These are phyloP conservation scores for Sternotherus odoratus DNA, from an alignment of 2,797 vertebrate species.

Conservation along the genomic window DNA sequence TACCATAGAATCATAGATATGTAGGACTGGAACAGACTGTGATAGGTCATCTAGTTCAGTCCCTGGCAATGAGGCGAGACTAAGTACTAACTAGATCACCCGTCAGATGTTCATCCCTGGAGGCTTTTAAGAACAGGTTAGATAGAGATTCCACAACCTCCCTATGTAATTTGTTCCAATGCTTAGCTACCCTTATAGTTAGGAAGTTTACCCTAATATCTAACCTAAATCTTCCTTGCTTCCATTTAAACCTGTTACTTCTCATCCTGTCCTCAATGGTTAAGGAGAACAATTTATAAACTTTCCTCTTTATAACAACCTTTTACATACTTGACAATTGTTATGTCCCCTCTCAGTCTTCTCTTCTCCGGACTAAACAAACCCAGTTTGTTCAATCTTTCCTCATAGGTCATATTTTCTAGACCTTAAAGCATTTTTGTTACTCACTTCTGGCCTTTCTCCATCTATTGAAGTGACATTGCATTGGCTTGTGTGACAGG, in stretches of 20 bases:
- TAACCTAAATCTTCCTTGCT: neutral
- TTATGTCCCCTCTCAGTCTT: neutral
- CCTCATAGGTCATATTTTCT: neutral
- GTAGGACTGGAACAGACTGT: neutral
- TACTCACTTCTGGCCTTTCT: neutral
- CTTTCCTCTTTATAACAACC: neutral
- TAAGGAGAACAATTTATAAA: neutral
- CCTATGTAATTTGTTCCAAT: neutral
- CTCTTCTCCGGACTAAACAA: neutral
- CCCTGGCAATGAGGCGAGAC: neutral
- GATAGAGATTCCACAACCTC: neutral
- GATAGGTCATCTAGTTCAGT: neutral
- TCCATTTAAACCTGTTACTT: neutral
- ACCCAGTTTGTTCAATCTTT: neutral
- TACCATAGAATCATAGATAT: neutral
- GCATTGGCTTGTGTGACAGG: fast-evolving
- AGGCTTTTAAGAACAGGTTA: neutral
- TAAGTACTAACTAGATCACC: neutral
- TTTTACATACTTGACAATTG: neutral
- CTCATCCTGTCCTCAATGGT: neutral
- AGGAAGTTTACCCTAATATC: neutral
- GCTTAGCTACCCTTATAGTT: neutral
- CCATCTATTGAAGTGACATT: neutral
- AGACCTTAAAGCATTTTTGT: neutral
- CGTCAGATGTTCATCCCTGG: neutral